phyloP scores from a whole-genome alignment of 2,888 invertebrate genomes.

The Erynnis tages region DNA sequence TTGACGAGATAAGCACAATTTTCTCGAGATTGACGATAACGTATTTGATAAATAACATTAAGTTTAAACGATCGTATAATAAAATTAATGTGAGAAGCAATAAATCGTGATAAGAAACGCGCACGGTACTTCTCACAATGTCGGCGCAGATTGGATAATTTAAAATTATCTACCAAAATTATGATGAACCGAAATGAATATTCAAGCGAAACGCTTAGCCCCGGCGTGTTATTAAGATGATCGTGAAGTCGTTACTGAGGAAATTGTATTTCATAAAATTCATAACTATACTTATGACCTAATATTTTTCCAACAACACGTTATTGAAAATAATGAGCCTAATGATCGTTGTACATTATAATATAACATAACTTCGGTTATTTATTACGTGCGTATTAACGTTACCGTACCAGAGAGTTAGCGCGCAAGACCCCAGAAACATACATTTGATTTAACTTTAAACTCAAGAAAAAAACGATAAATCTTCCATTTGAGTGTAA shows the following conservation, averaged over 20 bases:
- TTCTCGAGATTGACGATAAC: conserved; percentile 14
- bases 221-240: conserved; percentile 74
- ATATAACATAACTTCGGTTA: conserved; percentile 31
- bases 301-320: conserved; percentile 75
- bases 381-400: conserved; percentile 35
- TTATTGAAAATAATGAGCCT: conserved; percentile 66
- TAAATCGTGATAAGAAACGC: conserved; percentile 56
- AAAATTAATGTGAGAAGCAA: conserved; percentile 63
- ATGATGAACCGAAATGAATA: conserved; percentile 78
- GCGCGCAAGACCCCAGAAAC: too few relatives aligned
- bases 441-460: too few relatives aligned
- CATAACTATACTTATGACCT: conserved; percentile 78
- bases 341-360: conserved; percentile 32
- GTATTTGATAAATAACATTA: conserved; percentile 31
- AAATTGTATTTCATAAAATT: conserved; percentile 80
- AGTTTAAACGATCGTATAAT: conserved; percentile 32
- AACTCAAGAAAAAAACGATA: too few relatives aligned
- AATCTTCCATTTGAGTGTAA: too few relatives aligned
- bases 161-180: conserved; percentile 77
- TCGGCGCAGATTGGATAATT: conserved; percentile 67
- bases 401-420: neutral
- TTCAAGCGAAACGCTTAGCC: conserved; percentile 76
- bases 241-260: conserved; percentile 75
- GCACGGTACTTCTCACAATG: conserved; percentile 42
- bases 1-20: conserved; percentile 12